Conservation (phyloP, 37 sponge, comb jelly and placozoan genomes). For the Diacarnus erythraeanus region DNA sequence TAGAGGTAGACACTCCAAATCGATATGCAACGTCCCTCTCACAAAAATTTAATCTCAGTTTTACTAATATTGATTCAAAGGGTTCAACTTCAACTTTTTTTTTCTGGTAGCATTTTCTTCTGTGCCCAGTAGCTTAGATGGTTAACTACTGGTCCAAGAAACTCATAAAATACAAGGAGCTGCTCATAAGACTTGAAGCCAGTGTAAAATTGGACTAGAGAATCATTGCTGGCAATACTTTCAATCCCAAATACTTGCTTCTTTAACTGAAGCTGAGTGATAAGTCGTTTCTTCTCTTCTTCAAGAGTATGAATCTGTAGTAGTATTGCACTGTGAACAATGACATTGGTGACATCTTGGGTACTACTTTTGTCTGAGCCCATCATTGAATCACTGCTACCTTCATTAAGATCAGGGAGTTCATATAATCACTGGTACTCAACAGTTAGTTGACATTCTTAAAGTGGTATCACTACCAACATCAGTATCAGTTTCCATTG, state of each 20-base stretch:
- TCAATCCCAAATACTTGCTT: conserved; percentile 13
- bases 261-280: neutral
- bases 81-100: neutral
- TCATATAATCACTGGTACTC: too few species aligned
- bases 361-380: too few species aligned
- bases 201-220: conserved; percentile 5
- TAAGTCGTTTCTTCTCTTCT: conserved; percentile 21
- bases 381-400: too few species aligned
- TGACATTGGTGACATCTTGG: too few species aligned
- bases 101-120: neutral
- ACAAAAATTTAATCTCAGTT: conserved; percentile 8
- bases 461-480: too few species aligned
- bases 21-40: conserved; percentile 14
- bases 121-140: conserved; percentile 30
- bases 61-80: neutral
- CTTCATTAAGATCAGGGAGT: too few species aligned
- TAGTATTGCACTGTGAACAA: too few species aligned
- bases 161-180: conserved; percentile 18
- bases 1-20: conserved; percentile 11
- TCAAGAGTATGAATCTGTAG: too few species aligned
- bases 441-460: too few species aligned
- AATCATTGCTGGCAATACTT: conserved; percentile 3
- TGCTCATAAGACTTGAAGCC: conserved; percentile 28
- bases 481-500: too few species aligned
- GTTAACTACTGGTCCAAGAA: conserved; percentile 41